Percentiles rank a stretch among this genome's conserved stretches.
phyloP scores from a whole-genome alignment of 1,140 invertebrate genomes.

The Globodera rostochiensis region DNA sequence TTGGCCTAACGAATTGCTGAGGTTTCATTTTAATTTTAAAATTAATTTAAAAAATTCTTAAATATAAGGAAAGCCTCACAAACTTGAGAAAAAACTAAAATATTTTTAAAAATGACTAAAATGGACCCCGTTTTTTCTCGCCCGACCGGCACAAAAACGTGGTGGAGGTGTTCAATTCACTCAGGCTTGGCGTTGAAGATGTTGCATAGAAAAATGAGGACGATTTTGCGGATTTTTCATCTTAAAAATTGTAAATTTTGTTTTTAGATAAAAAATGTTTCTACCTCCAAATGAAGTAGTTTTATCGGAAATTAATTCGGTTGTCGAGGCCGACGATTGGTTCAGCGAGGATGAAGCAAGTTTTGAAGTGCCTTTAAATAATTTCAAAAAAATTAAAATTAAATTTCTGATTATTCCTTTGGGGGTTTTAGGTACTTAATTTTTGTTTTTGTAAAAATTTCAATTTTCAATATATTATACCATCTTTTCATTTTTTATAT shows the following conservation, averaged over 20 bases:
- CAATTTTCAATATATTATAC: no score
- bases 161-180: slow-evolving; percentile 18
- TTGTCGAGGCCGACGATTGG: neutral
- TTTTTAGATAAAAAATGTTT: neutral
- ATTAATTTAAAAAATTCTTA: neutral
- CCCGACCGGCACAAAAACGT: slow-evolving; percentile 17
- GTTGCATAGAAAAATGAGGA: neutral
- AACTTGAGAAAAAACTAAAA: no score
- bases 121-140: slow-evolving; percentile 2
- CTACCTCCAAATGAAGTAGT: neutral
- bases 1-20: neutral
- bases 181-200: slow-evolving; percentile 19
- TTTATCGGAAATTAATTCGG: neutral
- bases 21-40: neutral
- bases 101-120: neutral
- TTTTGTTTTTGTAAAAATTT: no score
- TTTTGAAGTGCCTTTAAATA: neutral
- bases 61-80: neutral
- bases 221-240: neutral
- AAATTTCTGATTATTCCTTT: neutral
- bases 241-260: neutral
- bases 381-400: neutral
- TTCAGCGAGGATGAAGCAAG: neutral
- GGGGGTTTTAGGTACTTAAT: no score
- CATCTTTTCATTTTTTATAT: no score